Conservation (phyloP, 2,797 vertebrate species). For the Monodelphis domestica region DNA sequence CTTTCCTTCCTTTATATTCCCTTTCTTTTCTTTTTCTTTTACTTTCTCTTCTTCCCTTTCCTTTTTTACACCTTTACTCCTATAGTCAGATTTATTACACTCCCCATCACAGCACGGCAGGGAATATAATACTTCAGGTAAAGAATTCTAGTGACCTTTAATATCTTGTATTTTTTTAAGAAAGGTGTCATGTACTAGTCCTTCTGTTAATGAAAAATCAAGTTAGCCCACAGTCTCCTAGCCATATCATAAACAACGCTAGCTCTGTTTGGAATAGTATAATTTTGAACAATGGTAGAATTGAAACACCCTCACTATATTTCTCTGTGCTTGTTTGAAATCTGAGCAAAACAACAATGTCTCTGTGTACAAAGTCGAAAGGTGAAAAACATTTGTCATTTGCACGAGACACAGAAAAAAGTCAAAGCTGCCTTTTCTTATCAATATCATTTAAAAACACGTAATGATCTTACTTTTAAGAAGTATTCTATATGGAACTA, state of each 20-base stretch:
- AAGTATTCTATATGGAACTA: background rate
- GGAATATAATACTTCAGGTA: conserved; percentile 26
- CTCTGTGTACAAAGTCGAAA: background rate
- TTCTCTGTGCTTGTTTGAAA: conserved; percentile 35
- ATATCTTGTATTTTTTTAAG: conserved; percentile 40
- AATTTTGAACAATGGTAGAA: background rate
- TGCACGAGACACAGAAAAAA: background rate
- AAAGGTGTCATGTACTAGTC: conserved; percentile 26
- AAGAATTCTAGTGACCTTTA: conserved; percentile 35
- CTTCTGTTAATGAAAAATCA: conserved; percentile 26
- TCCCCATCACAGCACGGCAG: background rate
- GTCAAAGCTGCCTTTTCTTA: background rate
- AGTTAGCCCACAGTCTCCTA: conserved; percentile 9
- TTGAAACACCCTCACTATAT: background rate
- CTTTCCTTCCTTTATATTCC: background rate
- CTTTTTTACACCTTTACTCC: background rate
- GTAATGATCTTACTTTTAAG: background rate
- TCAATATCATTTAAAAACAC: background rate
- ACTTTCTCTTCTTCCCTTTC: background rate
- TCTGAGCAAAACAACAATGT: background rate
- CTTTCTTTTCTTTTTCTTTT: background rate
- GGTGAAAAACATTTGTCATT: background rate
- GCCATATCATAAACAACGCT: background rate
- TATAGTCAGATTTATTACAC: background rate
- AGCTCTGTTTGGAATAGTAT: conserved; percentile 1